phyloP scores from a whole-genome alignment of 2,113 vertebrate species.

The Muscicapa adusta region DNA sequence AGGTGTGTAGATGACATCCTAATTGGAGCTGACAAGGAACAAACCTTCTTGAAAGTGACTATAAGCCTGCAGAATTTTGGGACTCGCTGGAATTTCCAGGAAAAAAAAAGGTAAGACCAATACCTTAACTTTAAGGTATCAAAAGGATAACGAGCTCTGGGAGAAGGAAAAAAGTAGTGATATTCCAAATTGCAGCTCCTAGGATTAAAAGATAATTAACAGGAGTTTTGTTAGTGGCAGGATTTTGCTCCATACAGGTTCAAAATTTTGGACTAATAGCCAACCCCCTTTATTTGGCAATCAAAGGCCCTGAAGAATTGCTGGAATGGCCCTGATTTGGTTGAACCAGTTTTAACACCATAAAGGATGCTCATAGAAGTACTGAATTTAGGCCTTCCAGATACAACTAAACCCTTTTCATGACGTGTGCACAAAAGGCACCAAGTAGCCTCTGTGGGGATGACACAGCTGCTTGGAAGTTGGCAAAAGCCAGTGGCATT shows the following conservation, averaged over 20 bases:
- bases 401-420: neutral
- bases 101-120: neutral
- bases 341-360: neutral
- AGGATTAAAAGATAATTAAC: neutral
- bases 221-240: neutral
- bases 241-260: neutral
- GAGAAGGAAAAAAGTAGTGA: neutral
- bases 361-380: neutral
- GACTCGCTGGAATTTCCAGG: neutral
- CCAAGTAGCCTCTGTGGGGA: neutral
- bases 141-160: neutral
- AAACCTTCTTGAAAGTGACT: neutral
- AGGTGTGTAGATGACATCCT: neutral
- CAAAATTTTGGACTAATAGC: neutral
- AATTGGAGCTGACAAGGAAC: neutral
- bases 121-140: neutral
- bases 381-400: neutral
- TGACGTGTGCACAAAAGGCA: neutral
- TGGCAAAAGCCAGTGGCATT: neutral
- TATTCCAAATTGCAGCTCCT: neutral
- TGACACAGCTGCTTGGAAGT: neutral
- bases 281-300: neutral
- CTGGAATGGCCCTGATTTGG: neutral
- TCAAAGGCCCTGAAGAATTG: neutral
- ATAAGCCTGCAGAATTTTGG: neutral